phyloP scores from a whole-genome alignment of 2,113 vertebrate genomes.

The Uria lomvia region DNA sequence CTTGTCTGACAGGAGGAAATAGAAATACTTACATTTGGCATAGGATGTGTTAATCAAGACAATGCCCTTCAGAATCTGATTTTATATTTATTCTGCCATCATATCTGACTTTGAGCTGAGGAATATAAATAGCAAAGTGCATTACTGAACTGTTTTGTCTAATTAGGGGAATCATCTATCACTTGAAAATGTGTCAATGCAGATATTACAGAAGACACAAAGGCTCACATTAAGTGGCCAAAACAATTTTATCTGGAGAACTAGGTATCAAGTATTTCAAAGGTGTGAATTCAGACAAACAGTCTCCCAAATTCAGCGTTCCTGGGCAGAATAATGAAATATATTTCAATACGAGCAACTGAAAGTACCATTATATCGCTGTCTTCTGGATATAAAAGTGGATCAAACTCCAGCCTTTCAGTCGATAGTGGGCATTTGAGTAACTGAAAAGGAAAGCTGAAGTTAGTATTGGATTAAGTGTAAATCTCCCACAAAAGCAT shows the following conservation, averaged over 20 bases:
- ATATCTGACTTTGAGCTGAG: not conserved
- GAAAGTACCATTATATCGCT: not conserved
- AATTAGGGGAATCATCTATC: not conserved
- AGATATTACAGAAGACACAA: not conserved
- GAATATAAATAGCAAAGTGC: slow-evolving; percentile 1
- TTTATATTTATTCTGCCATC: not conserved
- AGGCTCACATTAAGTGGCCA: not conserved
- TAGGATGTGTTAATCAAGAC: not conserved
- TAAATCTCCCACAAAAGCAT: not conserved
- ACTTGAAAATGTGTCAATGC: not conserved
- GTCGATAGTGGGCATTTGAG: not conserved
- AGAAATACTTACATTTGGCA: not conserved
- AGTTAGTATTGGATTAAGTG: not conserved
- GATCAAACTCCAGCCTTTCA: not conserved
- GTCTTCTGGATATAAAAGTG: not conserved
- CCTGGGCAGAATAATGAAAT: not conserved
- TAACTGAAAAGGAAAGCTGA: not conserved
- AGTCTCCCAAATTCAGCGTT: not conserved
- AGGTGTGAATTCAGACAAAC: not conserved
- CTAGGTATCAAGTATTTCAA: not conserved
- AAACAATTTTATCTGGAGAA: not conserved
- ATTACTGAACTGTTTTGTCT: not conserved
- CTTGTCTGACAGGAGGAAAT: not conserved
- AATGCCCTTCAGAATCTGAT: not conserved
- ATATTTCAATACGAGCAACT: not conserved